Conservation (phyloP, 2,797 vertebrate genomes). For the Artibeus lituratus region DNA sequence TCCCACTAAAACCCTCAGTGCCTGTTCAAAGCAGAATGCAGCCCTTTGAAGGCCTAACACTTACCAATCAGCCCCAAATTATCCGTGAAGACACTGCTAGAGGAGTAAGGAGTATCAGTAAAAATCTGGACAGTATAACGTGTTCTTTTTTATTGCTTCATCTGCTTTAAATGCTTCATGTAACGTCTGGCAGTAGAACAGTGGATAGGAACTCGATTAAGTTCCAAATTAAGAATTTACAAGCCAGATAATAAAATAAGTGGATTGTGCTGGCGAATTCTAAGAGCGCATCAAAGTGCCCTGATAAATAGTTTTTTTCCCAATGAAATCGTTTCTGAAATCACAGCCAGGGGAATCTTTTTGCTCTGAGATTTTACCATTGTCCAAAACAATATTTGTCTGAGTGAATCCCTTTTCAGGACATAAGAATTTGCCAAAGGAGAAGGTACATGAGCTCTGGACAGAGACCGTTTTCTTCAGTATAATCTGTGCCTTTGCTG, state of each 20-base stretch:
- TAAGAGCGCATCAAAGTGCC: neutral
- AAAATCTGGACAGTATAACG: neutral
- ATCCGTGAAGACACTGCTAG: neutral
- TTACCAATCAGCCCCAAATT: neutral
- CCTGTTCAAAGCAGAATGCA: neutral
- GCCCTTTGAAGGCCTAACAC: neutral
- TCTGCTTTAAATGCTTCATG: neutral
- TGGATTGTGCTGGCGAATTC: constrained; percentile 24
- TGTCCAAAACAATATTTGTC: neutral
- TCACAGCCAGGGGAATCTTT: neutral
- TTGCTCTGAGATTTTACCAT: neutral
- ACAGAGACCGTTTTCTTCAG: constrained; percentile 24
- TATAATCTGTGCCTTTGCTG: neutral
- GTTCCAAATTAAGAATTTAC: constrained; percentile 60
- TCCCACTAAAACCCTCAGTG: neutral
- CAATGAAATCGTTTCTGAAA: constrained; percentile 38
- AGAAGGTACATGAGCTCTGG: neutral
- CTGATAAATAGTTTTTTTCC: constrained; percentile 47
- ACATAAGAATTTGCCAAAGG: constrained; percentile 23
- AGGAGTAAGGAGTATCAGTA: neutral
- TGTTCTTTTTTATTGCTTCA: constrained; percentile 42
- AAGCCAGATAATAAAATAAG: constrained; percentile 61
- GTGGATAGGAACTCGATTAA: neutral
- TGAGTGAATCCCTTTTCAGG: constrained; percentile 23
- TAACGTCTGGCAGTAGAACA: constrained; percentile 27